Evolutionary conservation across 2,797 vertebrate genomes (phyloP), one percentile per base, ranked within the genome.

Genomic region (Sebastes hopkinsi): DNA sequence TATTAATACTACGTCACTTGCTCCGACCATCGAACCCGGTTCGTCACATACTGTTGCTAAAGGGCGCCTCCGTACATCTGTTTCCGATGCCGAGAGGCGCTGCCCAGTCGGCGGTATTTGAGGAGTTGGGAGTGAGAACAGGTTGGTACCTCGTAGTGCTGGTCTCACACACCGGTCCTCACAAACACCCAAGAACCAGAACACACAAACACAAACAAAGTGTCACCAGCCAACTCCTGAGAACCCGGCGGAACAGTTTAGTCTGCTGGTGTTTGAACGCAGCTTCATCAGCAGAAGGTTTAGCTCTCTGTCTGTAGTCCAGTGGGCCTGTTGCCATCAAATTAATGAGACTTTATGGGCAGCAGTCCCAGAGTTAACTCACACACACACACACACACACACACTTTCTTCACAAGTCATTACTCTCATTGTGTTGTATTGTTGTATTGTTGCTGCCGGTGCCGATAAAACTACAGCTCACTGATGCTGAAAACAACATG

Each of bases 331-430:
- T 1, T 77, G 86, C 86, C 88, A 84, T 3, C 6, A 81, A 81
- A 84, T 79, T 86, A 90, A 89, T 89, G 86, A 90, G 88, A 90
- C 61, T 86, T 79, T 68, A 72, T 69, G 88, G 88, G 84, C 88
- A 83, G 59, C 58, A 5, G 58, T 74, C 86, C 76, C 83, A 82
- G 81, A 81, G 67, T 71, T 5, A 38, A 70, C 67, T 42, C 29
- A 38, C 61, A 23, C 59, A 75, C 20, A 70, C 29, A 59, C 30
- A 70, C 55, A 38, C 34, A 46, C 62, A 32, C n/a, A 72, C 22
- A 38, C 32, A 30, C 61, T n/a, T 23, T 29, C 55, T 54, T 64
- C 70, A 80, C 61, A 69, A 55, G n/a, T 74, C 5, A 65, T 22
- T 67, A 75, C 73, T 29, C 25, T 79, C 70, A 32, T 67, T 84